These are phyloP conservation scores for Lasiurus borealis DNA, from an alignment of 2,113 vertebrate species.

Conservation along the genomic window DNA sequence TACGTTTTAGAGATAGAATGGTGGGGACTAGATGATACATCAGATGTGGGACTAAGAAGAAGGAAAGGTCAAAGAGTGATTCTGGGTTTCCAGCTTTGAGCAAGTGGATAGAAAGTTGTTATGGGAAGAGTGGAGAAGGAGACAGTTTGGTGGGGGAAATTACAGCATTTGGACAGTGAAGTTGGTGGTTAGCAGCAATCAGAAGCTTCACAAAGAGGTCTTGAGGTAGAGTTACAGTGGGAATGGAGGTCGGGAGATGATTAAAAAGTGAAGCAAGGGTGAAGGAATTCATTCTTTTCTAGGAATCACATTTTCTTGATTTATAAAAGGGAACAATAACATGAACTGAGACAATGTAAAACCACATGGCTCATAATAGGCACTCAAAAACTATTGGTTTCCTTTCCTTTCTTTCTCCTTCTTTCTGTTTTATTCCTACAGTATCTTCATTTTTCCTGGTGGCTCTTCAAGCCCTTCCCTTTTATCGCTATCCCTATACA, in stretches of 20 bases:
- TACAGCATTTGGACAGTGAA: neutral
- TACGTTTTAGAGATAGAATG: neutral
- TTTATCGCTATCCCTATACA: neutral
- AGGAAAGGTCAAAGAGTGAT: neutral
- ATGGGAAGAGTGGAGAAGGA: neutral
- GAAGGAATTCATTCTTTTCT: neutral
- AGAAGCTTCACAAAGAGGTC: neutral
- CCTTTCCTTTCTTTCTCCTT: neutral
- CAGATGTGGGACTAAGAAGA: neutral
- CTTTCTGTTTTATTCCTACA: neutral
- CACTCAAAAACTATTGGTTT: neutral
- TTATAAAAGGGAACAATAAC: slow-evolving; percentile 22
- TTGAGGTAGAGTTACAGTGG: neutral
- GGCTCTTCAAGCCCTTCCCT: neutral
- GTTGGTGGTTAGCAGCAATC: neutral
- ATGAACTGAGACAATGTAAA: slow-evolving; percentile 1
- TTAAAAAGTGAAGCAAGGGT: neutral
- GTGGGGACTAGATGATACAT: neutral
- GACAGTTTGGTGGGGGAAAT: neutral
- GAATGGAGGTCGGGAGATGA: neutral
- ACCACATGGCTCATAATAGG: neutral
- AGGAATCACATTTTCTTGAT: slow-evolving; percentile 7
- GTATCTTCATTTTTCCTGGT: neutral
- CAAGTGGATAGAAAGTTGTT: neutral
- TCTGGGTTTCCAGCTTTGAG: neutral